Percentiles rank a stretch among this genome's conserved stretches.
These are phyloP conservation scores for Anodontia alba DNA, from an alignment of 2,888 invertebrate genomes.

Conservation along the genomic window DNA sequence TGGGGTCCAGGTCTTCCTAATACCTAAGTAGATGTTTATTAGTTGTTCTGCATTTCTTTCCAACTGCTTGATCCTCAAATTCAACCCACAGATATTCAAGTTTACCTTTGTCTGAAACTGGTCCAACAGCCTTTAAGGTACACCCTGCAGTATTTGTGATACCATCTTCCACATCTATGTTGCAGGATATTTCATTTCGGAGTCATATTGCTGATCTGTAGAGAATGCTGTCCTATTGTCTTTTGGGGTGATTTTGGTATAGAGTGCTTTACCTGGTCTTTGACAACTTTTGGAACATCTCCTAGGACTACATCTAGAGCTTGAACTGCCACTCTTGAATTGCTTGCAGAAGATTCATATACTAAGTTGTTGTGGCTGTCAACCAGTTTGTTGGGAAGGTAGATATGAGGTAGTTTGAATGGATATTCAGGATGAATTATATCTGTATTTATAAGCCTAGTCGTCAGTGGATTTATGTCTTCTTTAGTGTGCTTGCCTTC, in stretches of 20 bases:
- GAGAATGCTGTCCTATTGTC: neutral
- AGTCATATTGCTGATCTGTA: constrained; percentile 30
- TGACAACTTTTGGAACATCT: constrained; percentile 27
- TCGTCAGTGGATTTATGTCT: constrained; percentile 26
- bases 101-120: neutral
- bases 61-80: constrained; percentile 28
- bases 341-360: neutral
- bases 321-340: neutral
- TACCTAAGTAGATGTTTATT: too few relatives aligned
- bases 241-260: too few relatives aligned
- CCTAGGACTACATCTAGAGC: constrained; percentile 37
- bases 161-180: constrained; percentile 51
- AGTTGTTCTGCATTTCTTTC: neutral
- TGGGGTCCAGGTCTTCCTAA: constrained; percentile 41
- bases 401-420: constrained; percentile 33
- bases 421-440: constrained; percentile 22
- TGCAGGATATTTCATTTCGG: constrained; percentile 33
- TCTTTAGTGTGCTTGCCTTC: constrained; percentile 46
- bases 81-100: constrained; percentile 13
- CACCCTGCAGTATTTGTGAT: constrained; percentile 55
- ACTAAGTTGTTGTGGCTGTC: constrained; percentile 32
- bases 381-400: constrained; percentile 16
- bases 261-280: too few relatives aligned
- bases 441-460: neutral
- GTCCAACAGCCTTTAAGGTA: constrained; percentile 36